Percentiles rank a stretch among this genome's conserved stretches.
These are phyloP conservation scores for Lepus oiostolus DNA, from an alignment of 2,797 vertebrate genomes.

Conservation along the genomic window DNA sequence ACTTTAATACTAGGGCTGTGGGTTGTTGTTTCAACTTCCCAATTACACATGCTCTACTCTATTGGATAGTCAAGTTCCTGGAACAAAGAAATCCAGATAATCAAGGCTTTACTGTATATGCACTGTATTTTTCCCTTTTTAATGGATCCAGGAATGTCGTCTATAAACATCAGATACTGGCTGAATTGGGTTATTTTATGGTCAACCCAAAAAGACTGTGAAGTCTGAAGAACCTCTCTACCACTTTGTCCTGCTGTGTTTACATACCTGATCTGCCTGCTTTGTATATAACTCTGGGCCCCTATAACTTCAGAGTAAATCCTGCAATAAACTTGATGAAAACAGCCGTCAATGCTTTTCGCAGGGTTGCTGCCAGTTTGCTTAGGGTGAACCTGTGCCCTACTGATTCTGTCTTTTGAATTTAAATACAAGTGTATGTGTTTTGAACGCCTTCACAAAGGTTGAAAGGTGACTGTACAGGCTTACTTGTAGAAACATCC, in stretches of 20 bases:
- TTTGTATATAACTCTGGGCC: not conserved
- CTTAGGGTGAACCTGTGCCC: not conserved
- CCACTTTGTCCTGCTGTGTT: not conserved
- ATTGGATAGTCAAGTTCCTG: not conserved
- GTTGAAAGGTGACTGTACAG: not conserved
- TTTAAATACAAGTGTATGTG: not conserved
- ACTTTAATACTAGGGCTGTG: not conserved
- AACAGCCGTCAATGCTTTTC: not conserved
- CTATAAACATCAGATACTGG: constrained; percentile 5
- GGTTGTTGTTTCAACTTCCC: not conserved
- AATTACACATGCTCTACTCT: not conserved
- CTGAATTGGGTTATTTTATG: not conserved
- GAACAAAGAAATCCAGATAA: constrained; percentile 30
- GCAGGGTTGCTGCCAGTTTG: not conserved
- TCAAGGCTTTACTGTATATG: not conserved
- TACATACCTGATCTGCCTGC: not conserved
- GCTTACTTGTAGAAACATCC: not conserved
- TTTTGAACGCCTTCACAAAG: constrained; percentile 2
- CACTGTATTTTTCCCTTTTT: constrained; percentile 6
- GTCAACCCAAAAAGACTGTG: not conserved
- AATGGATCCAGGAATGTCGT: not conserved
- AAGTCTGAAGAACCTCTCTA: not conserved
- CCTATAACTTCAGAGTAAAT: not conserved
- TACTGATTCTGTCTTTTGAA: not conserved
- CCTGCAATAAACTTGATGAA: constrained; percentile 7